Conservation (phyloP, 2,888 invertebrate genomes). For the Drosophila infuscata region DNA sequence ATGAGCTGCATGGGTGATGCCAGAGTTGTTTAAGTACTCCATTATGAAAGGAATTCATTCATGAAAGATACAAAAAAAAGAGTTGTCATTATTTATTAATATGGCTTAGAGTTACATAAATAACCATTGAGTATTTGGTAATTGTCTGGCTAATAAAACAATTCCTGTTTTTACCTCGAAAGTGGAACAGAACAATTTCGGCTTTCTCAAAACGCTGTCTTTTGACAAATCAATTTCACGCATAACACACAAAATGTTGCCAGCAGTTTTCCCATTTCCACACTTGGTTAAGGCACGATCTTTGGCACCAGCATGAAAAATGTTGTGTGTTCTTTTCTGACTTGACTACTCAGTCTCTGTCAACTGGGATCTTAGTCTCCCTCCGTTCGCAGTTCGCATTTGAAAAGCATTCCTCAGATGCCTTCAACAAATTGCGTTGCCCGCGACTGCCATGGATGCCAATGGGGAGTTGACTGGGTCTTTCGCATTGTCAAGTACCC, state of each 20-base stretch:
- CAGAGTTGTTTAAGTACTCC: background rate
- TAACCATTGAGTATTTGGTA: background rate
- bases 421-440: conserved; percentile 63
- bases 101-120: background rate
- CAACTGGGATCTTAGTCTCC: background rate
- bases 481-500: conserved; percentile 51
- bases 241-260: conserved; percentile 11
- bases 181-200: background rate
- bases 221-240: conserved; percentile 28
- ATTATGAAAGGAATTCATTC: conserved; percentile 5
- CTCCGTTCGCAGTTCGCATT: conserved; percentile 32
- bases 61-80: background rate
- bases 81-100: background rate
- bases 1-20: conserved; percentile 1
- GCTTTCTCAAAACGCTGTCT: conserved; percentile 23
- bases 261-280: conserved; percentile 5
- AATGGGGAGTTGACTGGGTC: conserved; percentile 42
- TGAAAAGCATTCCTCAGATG: conserved; percentile 55
- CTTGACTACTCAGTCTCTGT: background rate
- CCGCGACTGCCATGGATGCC: conserved; percentile 16
- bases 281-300: background rate
- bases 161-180: background rate
- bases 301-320: conserved; percentile 5
- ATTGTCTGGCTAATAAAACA: background rate
- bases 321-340: conserved; percentile 9